Evolutionary conservation across 2,113 vertebrate genomes (phyloP).

Genomic region (Labeo catla): DNA sequence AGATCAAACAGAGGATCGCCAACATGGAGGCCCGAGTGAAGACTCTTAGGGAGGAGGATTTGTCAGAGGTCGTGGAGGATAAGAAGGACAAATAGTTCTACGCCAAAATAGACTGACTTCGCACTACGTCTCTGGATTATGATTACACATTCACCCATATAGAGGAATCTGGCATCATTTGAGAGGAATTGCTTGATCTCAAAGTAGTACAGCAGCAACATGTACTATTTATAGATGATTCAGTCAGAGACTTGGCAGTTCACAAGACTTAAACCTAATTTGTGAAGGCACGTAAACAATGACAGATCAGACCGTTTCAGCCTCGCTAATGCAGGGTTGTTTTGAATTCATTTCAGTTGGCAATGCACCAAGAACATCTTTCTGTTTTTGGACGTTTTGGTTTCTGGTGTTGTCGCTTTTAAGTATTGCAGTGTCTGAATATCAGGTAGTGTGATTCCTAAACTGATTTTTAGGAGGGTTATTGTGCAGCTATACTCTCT

Average conservation of each 20-base stretch:
- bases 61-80: constrained; percentile 58
- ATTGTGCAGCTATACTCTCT: constrained; percentile 18
- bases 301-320: background rate
- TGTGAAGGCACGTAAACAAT: constrained; percentile 24
- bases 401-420: background rate
- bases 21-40: constrained; percentile 82
- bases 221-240: constrained; percentile 35
- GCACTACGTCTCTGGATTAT: background rate
- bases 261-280: constrained; percentile 25
- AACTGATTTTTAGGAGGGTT: background rate
- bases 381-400: background rate
- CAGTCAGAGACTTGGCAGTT: constrained; percentile 26
- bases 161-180: background rate
- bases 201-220: background rate
- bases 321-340: background rate
- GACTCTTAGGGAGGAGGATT: constrained; percentile 62
- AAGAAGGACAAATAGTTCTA: constrained; percentile 63
- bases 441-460: background rate
- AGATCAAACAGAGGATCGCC: constrained; percentile 86
- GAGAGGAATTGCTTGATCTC: background rate
- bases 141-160: constrained; percentile 11
- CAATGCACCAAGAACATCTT: background rate
- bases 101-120: background rate
- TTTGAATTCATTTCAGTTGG: background rate
- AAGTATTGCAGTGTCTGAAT: background rate